Evolutionary conservation across 2,797 vertebrate genomes (phyloP).

Genomic region (Morus bassanus): DNA sequence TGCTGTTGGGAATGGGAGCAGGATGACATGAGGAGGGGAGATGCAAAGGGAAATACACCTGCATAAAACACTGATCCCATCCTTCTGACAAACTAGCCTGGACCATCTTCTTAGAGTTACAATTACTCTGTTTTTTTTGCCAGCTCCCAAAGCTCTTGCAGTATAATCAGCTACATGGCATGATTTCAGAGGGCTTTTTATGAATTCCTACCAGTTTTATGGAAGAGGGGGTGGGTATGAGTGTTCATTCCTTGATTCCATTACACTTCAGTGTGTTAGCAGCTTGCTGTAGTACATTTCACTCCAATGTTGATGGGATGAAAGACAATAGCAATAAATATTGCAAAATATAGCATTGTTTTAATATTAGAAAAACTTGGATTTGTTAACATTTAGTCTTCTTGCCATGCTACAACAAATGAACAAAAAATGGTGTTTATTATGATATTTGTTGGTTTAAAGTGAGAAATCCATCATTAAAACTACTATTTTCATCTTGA

Average conservation of each 20-base stretch:
- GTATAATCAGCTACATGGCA: not conserved
- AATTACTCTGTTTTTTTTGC: not conserved
- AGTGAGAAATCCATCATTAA: not conserved
- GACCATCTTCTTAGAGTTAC: not conserved
- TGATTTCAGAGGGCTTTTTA: not conserved
- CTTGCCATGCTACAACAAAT: not conserved
- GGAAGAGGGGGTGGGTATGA: not conserved
- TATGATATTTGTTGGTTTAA: not conserved
- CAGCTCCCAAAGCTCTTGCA: not conserved
- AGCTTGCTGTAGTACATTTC: not conserved
- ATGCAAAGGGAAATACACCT: not conserved
- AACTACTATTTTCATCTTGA: not conserved
- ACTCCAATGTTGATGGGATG: not conserved
- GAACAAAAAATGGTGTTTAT: not conserved
- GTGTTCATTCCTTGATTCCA: not conserved
- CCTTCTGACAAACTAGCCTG: not conserved
- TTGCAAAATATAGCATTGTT: not conserved
- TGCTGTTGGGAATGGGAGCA: not conserved
- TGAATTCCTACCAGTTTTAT: not conserved
- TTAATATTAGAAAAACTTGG: not conserved
- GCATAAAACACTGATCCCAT: not conserved
- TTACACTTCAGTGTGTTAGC: not conserved
- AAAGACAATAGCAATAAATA: not conserved
- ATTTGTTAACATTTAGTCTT: not conserved
- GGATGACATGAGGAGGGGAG: not conserved